Base-by-base conservation (phyloP, 2,888 invertebrate genomes). In the Trissoscelio sp. region DNA sequence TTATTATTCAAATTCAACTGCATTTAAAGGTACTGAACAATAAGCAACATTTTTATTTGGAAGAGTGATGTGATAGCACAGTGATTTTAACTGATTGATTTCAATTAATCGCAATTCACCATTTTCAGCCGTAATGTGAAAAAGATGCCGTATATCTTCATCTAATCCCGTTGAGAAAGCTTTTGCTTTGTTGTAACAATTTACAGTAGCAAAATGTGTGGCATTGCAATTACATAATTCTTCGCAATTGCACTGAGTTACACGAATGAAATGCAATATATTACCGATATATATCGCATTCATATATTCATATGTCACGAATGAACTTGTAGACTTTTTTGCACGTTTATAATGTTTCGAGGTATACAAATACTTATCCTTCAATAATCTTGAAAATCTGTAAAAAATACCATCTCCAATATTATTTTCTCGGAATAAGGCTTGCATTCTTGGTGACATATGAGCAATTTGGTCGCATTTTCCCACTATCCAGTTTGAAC, bases 141-240 rank as follows among this genome's bases (percentile, higher is more conserved):
- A 48, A n/a, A 48, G 22, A n/a, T 48, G 48, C n/a, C 48, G 48
- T 48, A 48, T 24, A 6, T 22, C 48, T 48, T 48, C 24, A 22
- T 48, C 24, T 24, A 48, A 48, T n/a, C n/a, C n/a, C 1, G 48
- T 24, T 22, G 48, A 48, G 6, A 48, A 48, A 22, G 48, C 48
- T 48, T 1, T 46, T 46, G 46, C 46, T 20, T 46, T 46, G 18
- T 7, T 46, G 20, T 9, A 46, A 46, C 18, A 18, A 46, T 48
- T 53, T 53, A 64, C 9, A 20, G 64, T 42, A 2, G 73, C 73
- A 44, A 24, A 73, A 24, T 73, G 28, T n/a, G n/a, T 7, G 16
- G 28, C 53, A 53, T 53, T 53, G 31, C 53, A 53, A 31, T 53
- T 31, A 31, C 53, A 53, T 31, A 53, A 31, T 7, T 31, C 7